Evolutionary conservation across 1,140 invertebrate species (phyloP), one percentile per base, ranked within the genome.

Genomic region (Apis cerana): DNA sequence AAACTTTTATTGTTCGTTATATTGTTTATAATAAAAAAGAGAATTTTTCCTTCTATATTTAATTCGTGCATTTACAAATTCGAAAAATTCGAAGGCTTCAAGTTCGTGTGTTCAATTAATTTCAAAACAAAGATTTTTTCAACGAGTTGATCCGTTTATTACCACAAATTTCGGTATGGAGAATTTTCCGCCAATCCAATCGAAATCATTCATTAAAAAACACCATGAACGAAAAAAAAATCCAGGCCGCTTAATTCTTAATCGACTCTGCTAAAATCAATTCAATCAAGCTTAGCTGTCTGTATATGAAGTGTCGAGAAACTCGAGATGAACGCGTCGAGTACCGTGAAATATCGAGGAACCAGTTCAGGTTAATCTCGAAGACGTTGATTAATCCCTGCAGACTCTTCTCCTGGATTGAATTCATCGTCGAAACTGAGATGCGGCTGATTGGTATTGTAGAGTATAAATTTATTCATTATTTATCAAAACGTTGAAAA

Each of bases 371-470:
- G 79, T 81, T 81, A 81, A 81, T 81, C 61, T 54, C 61, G 61
- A 75, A 81, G 79, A 81, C 79, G 61, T 81, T 81, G 79, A 81
- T 81, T 75, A 81, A 81, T 80, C 33, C 69, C 59, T 50, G 59
- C 71, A 72, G 70, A 75, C 27, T 67, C 52, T 27, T 75, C 70
- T 33, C 54, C 33, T 10, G 48, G 61, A 62, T 62, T 58, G 27
- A 58, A 58, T 48, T 59, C 21, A 19, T 1, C 17, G 62, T 23
- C 9, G 19, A 33, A 21, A 50, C 12, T 17, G 19, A 79, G 68
- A 76, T 33, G 19, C n/a, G 50, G 23, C 17, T 54, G 8, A 7
- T 12, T 17, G 27, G 2, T 23, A 23, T 65, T 23, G 50, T 17
- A 23, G 50, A 43, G n/a, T 43, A 56, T 11, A 23, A 33, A 33